Percentiles rank a stretch among this genome's conserved stretches.
Evolutionary conservation across 2,797 vertebrate genomes (phyloP).

Genomic region (Sebastes melanostomus): DNA sequence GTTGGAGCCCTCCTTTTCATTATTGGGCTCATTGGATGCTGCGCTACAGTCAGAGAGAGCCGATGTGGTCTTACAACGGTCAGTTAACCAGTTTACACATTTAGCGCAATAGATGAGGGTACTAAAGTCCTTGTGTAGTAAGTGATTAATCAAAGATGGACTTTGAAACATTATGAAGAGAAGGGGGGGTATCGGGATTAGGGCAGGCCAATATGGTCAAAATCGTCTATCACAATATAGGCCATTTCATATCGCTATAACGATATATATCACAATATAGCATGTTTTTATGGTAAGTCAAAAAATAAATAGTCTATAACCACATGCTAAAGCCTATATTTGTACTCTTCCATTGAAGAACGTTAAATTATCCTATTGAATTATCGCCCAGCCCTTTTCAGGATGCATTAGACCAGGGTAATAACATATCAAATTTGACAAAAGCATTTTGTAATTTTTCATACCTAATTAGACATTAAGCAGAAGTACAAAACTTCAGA

Average conservation of each 20-base stretch:
- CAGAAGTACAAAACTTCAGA: background rate
- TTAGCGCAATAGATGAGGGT: background rate
- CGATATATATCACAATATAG: too few relatives aligned
- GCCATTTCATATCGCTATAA: too few relatives aligned
- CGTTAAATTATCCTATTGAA: too few relatives aligned
- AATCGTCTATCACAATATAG: too few relatives aligned
- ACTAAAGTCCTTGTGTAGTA: background rate
- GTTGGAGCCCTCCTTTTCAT: constrained; percentile 93
- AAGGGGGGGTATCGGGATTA: background rate
- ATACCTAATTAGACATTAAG: background rate
- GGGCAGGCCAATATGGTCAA: background rate
- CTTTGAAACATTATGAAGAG: background rate
- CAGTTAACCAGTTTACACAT: constrained; percentile 55
- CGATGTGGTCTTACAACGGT: constrained; percentile 91
- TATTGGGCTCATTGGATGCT: constrained; percentile 96
- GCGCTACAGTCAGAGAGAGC: constrained; percentile 94
- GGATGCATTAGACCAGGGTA: background rate
- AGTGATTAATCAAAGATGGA: background rate
- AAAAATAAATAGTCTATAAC: too few relatives aligned
- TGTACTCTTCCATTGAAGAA: too few relatives aligned
- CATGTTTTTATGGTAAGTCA: too few relatives aligned
- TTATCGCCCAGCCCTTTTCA: background rate
- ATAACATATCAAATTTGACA: background rate
- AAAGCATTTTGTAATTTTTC: background rate
- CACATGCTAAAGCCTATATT: too few relatives aligned